Evolutionary conservation across 1,140 invertebrate species (phyloP), one percentile per base, ranked within the genome.

Genomic region (Pseudomyrmex flavicornis): DNA sequence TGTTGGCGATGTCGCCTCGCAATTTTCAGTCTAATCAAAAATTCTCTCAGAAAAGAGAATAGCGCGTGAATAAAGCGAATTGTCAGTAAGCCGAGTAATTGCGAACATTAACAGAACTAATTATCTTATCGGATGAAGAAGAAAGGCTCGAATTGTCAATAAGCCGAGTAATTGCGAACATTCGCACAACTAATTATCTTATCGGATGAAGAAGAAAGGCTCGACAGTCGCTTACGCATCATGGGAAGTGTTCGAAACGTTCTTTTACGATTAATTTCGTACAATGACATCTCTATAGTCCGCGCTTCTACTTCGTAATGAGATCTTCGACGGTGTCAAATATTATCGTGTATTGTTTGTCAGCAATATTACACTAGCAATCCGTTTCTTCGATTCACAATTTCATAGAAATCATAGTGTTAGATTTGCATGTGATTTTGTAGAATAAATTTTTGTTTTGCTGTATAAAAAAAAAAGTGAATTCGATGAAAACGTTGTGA

Each of bases 11-110:
- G 46, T 59, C 22, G 44, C 10, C 15, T 75, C 4, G 48, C 20
- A 10, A 48, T 61, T 70, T 35, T 48, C 65, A 70, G n/a, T 48
- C 44, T 79, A 48, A 80, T 80, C 17, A 59, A 80, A 59, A 61
- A 80, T 80, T 80, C 76, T 80, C 65, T 80, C n/a, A 70, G 76
- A 35, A 9, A 9, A 15, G 50, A 52, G 12, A 35, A 46, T 52
- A 52, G 7, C 12, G 10, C 26, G 44, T 12, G 7, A 58, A 12
- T 17, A 50, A 70, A 17, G 26, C 20, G 35, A 7, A 62, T 35
- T 2, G 17, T 76, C 26, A 70, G 5, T 7, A 7, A 35, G 35
- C 5, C 35, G 13, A 22, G 13, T 17, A 59, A 50, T 80, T 59
- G 20, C 10, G 44, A 26, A 17, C 44, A 58, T 17, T 58, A 0